These are phyloP conservation scores for Ceratina japonica DNA, from an alignment of 1,140 invertebrate species.

Conservation along the genomic window DNA sequence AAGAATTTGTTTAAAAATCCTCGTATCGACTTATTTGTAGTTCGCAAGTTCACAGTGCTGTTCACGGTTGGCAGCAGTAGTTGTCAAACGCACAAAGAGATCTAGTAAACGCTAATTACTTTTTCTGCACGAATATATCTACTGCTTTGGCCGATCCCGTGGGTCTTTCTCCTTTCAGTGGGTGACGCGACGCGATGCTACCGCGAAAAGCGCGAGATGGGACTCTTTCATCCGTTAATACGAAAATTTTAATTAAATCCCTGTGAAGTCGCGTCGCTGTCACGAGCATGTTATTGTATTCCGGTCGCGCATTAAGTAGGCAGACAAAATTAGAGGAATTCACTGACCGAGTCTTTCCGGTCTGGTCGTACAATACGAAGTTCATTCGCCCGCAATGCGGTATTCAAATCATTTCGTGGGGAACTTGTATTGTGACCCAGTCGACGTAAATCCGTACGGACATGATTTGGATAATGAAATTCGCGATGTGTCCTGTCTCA, in stretches of 20 bases:
- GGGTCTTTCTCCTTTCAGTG: not conserved
- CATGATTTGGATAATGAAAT: not conserved
- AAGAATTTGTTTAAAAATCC: too few species aligned
- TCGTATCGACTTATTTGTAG: too few species aligned
- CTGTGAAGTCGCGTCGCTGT: not conserved
- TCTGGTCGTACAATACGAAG: too few species aligned
- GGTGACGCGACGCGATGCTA: not conserved
- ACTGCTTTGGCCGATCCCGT: not conserved
- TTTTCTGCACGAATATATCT: conserved; percentile 13
- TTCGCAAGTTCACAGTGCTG: too few species aligned
- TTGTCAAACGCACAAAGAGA: conserved; percentile 51
- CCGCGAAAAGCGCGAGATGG: not conserved
- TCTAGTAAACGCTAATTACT: conserved; percentile 35
- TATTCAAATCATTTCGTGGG: conserved; percentile 11
- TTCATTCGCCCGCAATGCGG: conserved; percentile 18
- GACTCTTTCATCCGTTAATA: not conserved
- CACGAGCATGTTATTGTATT: not conserved
- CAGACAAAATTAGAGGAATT: conserved; percentile 4
- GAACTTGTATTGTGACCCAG: not conserved
- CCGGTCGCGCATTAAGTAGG: not conserved
- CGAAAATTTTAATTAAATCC: conserved; percentile 19
- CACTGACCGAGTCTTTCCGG: too few species aligned
- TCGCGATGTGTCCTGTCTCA: too few species aligned
- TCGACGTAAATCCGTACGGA: not conserved
- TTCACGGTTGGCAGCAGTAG: conserved; percentile 3